Evolutionary conservation across 1,140 invertebrate genomes (phyloP).

Genomic region (Matsumurasca onukii): DNA sequence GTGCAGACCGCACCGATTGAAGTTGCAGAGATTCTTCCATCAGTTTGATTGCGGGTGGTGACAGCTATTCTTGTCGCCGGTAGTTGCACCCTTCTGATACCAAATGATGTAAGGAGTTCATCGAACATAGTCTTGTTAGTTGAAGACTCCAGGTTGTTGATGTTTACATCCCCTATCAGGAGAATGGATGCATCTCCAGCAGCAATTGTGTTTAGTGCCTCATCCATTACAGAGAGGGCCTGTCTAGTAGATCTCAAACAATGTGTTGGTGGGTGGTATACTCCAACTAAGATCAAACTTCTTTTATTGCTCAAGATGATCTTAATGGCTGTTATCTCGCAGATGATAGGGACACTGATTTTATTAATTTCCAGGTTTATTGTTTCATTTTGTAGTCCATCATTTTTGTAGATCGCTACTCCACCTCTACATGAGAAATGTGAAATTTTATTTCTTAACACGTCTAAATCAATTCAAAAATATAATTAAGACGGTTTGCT

Average conservation of each 20-base stretch:
- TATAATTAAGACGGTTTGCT: no score
- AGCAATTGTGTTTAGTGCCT: neutral
- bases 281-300: constrained; percentile 4
- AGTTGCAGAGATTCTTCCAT: neutral
- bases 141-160: neutral
- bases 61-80: neutral
- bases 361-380: neutral
- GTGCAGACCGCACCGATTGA: neutral
- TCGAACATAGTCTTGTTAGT: neutral
- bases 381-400: neutral
- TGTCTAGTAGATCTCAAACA: neutral
- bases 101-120: neutral
- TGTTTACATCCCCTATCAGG: neutral
- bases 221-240: neutral
- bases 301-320: neutral
- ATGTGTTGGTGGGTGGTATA: neutral
- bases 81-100: neutral
- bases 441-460: no score
- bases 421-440: no score
- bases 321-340: neutral
- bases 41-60: neutral
- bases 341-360: neutral
- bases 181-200: neutral
- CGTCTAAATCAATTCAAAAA: no score
- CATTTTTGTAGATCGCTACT: neutral